Evolutionary conservation across 2,888 invertebrate species (phyloP).

Genomic region (Loripinus fragilis): DNA sequence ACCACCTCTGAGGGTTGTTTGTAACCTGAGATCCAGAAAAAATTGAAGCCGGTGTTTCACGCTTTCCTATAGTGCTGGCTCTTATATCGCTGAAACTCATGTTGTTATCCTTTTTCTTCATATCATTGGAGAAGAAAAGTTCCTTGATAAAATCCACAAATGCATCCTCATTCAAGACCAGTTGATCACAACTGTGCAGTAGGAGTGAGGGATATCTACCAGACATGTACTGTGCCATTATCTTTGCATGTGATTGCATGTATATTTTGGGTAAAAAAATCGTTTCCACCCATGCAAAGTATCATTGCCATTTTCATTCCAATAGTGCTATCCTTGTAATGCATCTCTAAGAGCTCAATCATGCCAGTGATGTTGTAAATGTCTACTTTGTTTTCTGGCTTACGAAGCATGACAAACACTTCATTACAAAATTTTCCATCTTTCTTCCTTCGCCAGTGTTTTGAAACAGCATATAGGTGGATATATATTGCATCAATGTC

Average conservation of each 20-base stretch:
- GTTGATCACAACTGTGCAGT: background rate
- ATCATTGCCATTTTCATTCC: conserved; percentile 14
- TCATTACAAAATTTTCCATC: conserved; percentile 26
- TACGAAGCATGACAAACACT: conserved; percentile 27
- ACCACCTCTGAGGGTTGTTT: conserved; percentile 1
- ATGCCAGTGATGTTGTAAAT: conserved; percentile 30
- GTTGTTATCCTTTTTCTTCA: background rate
- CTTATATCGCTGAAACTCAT: background rate
- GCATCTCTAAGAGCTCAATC: conserved; percentile 15
- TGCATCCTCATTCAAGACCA: background rate
- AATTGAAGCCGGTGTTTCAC: too few species aligned
- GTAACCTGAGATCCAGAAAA: too few species aligned
- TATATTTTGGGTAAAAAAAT: conserved; percentile 29
- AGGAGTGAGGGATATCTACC: background rate
- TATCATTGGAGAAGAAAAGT: conserved; percentile 6
- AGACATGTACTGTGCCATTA: too few species aligned
- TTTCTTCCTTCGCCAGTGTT: conserved; percentile 36
- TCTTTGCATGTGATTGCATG: conserved; percentile 29
- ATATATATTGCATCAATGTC: conserved; percentile 42
- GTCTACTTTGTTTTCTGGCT: conserved; percentile 15
- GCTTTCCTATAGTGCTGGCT: background rate
- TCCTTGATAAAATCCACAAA: conserved; percentile 1
- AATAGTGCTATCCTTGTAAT: background rate
- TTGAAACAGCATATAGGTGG: conserved; percentile 33
- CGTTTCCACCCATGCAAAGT: conserved; percentile 32